Evolutionary conservation across 2,113 vertebrate genomes (phyloP).

Genomic region (Salvelinus namaycush): DNA sequence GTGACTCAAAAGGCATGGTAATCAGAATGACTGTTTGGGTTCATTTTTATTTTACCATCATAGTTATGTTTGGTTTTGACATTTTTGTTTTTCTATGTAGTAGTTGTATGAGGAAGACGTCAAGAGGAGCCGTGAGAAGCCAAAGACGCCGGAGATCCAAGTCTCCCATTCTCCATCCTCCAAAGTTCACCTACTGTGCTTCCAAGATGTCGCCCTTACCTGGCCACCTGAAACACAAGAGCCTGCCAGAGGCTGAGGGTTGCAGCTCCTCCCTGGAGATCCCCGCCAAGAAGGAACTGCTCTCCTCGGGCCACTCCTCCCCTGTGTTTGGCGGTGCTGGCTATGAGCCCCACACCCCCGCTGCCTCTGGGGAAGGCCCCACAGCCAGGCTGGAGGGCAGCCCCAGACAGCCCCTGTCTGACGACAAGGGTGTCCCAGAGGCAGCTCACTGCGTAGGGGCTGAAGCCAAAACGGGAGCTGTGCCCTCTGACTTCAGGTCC

Average conservation of each 20-base stretch:
- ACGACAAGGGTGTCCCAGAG: conserved; percentile 30
- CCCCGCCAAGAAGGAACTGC: conserved; percentile 65
- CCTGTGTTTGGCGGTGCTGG: conserved; percentile 51
- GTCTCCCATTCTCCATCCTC: conserved; percentile 93
- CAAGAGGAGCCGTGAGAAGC: conserved; percentile 80
- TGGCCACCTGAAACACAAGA: conserved; percentile 73
- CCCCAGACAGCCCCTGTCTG: background rate
- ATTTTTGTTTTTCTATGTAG: background rate
- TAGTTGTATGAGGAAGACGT: conserved; percentile 86
- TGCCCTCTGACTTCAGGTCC: conserved; percentile 81
- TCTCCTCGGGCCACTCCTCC: conserved; percentile 45
- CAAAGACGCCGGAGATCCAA: conserved; percentile 91
- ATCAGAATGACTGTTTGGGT: no score
- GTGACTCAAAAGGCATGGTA: no score
- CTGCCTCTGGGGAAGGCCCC: conserved; percentile 10
- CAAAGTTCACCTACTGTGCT: conserved; percentile 86
- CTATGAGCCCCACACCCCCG: conserved; percentile 55
- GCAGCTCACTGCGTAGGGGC: conserved; percentile 19
- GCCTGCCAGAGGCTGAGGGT: conserved; percentile 66
- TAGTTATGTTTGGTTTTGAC: background rate
- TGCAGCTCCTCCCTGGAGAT: conserved; percentile 55
- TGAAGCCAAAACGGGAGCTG: background rate
- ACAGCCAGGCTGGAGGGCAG: conserved; percentile 26
- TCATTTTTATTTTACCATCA: no score
- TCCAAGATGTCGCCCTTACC: conserved; percentile 64